Percentiles rank a stretch among this genome's conserved stretches.
phyloP scores from a whole-genome alignment of 2,113 vertebrate species.

The Prunella himalayana region DNA sequence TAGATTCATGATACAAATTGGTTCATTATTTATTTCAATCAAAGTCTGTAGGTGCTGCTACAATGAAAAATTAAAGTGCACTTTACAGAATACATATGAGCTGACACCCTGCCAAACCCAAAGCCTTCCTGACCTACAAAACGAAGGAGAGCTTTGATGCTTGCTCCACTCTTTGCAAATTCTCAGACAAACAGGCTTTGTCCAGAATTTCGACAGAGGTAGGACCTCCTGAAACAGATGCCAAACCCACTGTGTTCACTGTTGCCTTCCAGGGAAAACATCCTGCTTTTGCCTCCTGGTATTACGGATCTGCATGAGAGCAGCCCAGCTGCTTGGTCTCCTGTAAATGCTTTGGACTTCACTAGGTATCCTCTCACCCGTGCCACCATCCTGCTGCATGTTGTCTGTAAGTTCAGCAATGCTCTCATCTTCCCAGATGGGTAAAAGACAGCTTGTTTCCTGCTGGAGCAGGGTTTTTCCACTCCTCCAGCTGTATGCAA shows the following conservation, averaged over 20 bases:
- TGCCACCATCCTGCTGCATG: background rate
- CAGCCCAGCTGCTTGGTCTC: background rate
- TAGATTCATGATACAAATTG: constrained; percentile 28
- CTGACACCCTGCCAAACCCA: background rate
- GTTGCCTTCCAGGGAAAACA: background rate
- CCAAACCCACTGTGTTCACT: background rate
- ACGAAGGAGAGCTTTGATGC: background rate
- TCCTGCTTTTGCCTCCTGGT: background rate
- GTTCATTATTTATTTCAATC: constrained; percentile 60
- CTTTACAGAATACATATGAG: background rate
- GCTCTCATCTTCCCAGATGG: background rate
- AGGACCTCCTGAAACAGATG: background rate
- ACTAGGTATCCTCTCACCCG: background rate
- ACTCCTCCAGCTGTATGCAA: background rate
- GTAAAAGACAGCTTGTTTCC: background rate
- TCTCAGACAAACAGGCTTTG: background rate
- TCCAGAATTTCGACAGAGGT: background rate
- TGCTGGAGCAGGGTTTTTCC: background rate
- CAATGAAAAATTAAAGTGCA: constrained; percentile 47
- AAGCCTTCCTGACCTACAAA: constrained; percentile 49
- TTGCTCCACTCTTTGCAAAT: background rate
- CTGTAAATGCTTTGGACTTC: background rate
- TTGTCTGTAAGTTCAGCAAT: background rate
- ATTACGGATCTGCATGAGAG: background rate
- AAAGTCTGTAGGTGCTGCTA: constrained; percentile 1